Evolutionary conservation across 1,140 invertebrate genomes (phyloP).

Genomic region (Drosophila melanogaster): Release_6_plus_ISO1_MT NC_004354.4:11189501-11190000

Average conservation of each 20-base stretch:
- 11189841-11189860: slow-evolving; percentile 59
- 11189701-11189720: background rate
- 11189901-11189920: background rate
- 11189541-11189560: slow-evolving; percentile 8
- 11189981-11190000: no score
- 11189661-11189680: slow-evolving; percentile 32
- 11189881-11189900: slow-evolving; percentile 2
- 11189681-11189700: slow-evolving; percentile 3
- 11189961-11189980: no score
- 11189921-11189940: background rate
- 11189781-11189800: slow-evolving; percentile 55
- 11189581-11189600: slow-evolving; percentile 23
- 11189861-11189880: slow-evolving; percentile 39
- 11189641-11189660: slow-evolving; percentile 33
- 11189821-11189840: slow-evolving; percentile 49
- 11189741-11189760: slow-evolving; percentile 39
- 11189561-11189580: background rate
- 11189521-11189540: background rate
- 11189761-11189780: slow-evolving; percentile 21
- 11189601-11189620: slow-evolving; percentile 31
- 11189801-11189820: slow-evolving; percentile 67
- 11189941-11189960: no score
- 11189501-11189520: no score
- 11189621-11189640: slow-evolving; percentile 18
- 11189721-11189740: background rate